Conservation (phyloP, 2,113 vertebrate genomes). For the Etheostoma spectabile region DNA sequence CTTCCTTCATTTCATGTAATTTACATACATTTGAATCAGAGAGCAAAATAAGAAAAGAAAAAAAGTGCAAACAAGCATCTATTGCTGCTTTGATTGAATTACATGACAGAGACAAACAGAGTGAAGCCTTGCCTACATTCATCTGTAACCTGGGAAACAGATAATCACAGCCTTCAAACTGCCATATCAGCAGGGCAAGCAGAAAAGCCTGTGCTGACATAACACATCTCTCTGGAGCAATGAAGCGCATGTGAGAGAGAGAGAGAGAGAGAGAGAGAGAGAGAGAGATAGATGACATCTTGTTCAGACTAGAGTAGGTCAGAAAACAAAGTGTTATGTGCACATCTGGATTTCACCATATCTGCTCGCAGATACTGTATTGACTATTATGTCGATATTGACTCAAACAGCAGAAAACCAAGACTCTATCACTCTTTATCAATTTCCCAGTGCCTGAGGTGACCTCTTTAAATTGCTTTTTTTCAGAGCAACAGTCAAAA, state of each 20-base stretch:
- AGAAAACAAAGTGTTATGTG: background rate
- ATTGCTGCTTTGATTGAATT: conserved; percentile 43
- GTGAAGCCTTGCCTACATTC: conserved; percentile 11
- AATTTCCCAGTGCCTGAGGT: background rate
- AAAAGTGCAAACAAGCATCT: conserved; percentile 8
- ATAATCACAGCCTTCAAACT: conserved; percentile 65
- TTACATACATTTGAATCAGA: background rate
- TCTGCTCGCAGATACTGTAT: background rate
- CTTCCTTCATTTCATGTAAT: background rate
- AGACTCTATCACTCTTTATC: background rate
- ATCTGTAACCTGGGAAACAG: conserved; percentile 64
- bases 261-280: background rate
- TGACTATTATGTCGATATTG: background rate
- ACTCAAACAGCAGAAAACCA: background rate
- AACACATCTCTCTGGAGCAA: conserved; percentile 73
- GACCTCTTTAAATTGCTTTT: background rate
- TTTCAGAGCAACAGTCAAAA: background rate
- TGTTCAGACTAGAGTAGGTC: background rate
- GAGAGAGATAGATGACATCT: background rate
- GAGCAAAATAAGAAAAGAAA: background rate
- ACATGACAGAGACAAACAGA: conserved; percentile 27
- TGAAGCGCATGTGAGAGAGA: conserved; percentile 55
- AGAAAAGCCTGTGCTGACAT: conserved; percentile 75
- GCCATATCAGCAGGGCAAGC: conserved; percentile 76
- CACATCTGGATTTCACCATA: conserved; percentile 1